A percentile compares a stretch with the other conserved stretches of the same genome.
Conservation (phyloP, 2,113 vertebrate species). For the Lota lota region DNA sequence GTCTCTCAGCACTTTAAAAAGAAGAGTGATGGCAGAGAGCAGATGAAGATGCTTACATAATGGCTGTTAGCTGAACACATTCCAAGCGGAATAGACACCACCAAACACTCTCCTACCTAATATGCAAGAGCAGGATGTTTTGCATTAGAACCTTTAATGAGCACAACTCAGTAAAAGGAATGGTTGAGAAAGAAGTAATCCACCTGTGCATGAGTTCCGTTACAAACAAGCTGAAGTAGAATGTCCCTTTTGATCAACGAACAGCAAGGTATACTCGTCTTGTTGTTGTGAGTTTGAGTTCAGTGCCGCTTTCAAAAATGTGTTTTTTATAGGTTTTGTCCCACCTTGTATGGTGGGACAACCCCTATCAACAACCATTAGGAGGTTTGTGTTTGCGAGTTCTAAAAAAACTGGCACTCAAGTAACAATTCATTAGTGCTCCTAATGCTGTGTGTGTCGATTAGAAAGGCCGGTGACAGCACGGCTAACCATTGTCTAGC, state of each 20-base stretch:
- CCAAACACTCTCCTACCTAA: constrained; percentile 16
- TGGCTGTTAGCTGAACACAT: constrained; percentile 16
- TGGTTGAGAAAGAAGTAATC: no score
- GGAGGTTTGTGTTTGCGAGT: no score
- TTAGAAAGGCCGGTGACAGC: no score
- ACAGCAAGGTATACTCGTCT: background rate
- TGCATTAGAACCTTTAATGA: background rate
- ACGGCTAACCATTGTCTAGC: no score
- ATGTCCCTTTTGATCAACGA: background rate
- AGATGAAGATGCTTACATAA: constrained; percentile 35
- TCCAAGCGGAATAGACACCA: constrained; percentile 14
- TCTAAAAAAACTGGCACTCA: no score
- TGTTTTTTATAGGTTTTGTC: background rate
- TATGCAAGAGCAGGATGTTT: background rate
- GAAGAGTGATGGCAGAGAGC: constrained; percentile 14
- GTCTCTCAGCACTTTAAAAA: background rate
- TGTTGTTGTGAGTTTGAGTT: background rate
- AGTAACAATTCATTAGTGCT: no score
- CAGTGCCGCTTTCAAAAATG: background rate
- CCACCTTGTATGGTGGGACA: no score
- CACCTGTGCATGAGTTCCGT: background rate
- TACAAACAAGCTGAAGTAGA: background rate
- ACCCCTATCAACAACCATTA: no score
- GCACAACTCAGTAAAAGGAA: background rate
- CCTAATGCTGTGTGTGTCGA: no score